Base-by-base conservation (phyloP, 2,888 invertebrate genomes). In the Noctua pronuba region DNA sequence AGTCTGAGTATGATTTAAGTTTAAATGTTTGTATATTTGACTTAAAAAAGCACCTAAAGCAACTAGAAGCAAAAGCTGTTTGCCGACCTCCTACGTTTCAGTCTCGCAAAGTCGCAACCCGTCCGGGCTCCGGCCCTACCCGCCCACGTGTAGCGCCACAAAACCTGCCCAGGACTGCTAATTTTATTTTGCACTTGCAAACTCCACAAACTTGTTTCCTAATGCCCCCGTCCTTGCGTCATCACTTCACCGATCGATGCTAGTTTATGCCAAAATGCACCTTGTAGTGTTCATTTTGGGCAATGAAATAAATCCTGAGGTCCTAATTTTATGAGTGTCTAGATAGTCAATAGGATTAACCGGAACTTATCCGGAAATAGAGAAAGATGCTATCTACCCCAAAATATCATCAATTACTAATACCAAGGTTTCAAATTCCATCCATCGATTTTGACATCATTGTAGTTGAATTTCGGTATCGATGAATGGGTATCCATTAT, bases 91-190 rank as follows among this genome's bases (percentile, higher is more conserved):
- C 92, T 90, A 91, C 92, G 88, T 89, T 84, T 76, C 74, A 77
- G 77, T 67, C 82, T 74, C 82, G 69, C 80, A 41, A 64, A 41
- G 41, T 65, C n/a, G 73, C 71, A 86, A 88, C 89, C 80, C 80
- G 87, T 89, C 79, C 87, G 84, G 82, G 72, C 78, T 84, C 83
- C 87, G 90, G 88, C 86, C 88, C 91, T 85, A 92, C 90, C 92
- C 94, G 93, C 95, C 95, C 94, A 94, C 95, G 91, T 90, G 91
- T 87, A 88, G 86, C 92, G 91, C 92, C 93, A 93, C 94, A 88
- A 93, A 95, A 95, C 95, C 95, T 93, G 95, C 93, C 92, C 90
- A 91, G 88, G 91, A 91, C 90, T 91, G 91, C 92, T 93, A 92
- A 95, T 94, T 95, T 95, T 94, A 94, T 94, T 94, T 94, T 93